Evolutionary conservation across 2,888 invertebrate genomes (phyloP), one percentile per base, ranked within the genome.

Genomic region (Amiota communis): DNA sequence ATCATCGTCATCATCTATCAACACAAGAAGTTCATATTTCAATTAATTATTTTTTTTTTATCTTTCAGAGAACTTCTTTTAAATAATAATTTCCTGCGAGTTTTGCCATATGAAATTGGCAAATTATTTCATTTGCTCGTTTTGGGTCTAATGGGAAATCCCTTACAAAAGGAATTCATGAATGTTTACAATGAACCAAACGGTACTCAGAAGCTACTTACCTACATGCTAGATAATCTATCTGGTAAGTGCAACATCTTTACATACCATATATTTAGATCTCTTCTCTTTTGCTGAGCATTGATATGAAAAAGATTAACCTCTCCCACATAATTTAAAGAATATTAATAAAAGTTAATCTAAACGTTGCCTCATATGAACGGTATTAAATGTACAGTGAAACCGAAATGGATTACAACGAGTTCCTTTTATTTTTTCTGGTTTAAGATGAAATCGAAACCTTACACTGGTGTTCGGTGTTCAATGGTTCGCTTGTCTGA

Each of bases 41-140:
- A 63, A 36, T 12, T 8, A 1, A 13, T 63, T 63, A 2, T 36
- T 36, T 63, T 46, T n/a, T 63, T 36, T 12, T 9, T 11, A 15
- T 15, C 36, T 80, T 84, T 17, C 92, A 96, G 98, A 91, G 98
- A 99, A 91, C 93, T 99, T 84, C 93, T 96, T 87, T 92, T 99
- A 81, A 96, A 96, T 91, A 95, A 98, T 91, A 99, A 99, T 91
- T 95, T 94, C 90, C 93, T 99, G 83, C 93, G 98, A 80, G 95
- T 95, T 83, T 92, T 99, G 87, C 99, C 99, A 3, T 98, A 96
- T 90, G 98, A 99, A 91, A 92, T 99, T 85, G 99, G 99, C 83
- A 98, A 98, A 91, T 92, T 99, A 85, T 99, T 99, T 91, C 97
- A 98, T 91, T 93, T 99, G 79, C 96, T 97, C 90, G 93, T 96